phyloP scores from a whole-genome alignment of 1,140 invertebrate genomes.

The Drosophila carrolli region DNA sequence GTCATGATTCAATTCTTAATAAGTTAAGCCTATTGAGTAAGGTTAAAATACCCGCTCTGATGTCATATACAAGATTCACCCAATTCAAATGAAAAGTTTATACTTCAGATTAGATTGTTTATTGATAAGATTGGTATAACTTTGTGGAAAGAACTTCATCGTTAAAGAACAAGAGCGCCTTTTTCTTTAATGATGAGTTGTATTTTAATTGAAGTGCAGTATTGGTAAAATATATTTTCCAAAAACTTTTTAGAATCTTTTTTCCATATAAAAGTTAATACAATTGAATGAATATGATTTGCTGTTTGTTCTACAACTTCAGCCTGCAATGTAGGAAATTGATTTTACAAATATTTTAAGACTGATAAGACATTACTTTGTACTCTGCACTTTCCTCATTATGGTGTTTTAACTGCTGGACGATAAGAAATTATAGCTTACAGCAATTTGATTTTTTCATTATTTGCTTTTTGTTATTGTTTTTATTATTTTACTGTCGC shows the following conservation, averaged over 20 bases:
- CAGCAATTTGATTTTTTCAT: slow-evolving; percentile 13
- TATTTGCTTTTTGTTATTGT: slow-evolving; percentile 15
- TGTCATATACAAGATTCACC: slow-evolving; percentile 17
- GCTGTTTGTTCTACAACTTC: slow-evolving; percentile 7
- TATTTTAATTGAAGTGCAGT: neutral
- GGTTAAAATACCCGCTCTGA: slow-evolving; percentile 20
- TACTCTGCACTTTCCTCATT: slow-evolving; percentile 10
- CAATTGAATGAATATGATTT: neutral
- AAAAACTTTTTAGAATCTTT: neutral
- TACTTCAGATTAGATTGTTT: slow-evolving; percentile 15
- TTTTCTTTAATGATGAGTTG: neutral
- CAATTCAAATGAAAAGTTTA: slow-evolving; percentile 10
- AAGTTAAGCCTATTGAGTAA: slow-evolving; percentile 15
- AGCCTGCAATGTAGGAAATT: slow-evolving; percentile 3
- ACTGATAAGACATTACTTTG: slow-evolving; percentile 36
- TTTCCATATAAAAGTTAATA: neutral
- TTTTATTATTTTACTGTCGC: slow-evolving; percentile 45
- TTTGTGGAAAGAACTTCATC: neutral
- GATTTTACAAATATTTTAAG: slow-evolving; percentile 21
- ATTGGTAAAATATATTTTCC: neutral
- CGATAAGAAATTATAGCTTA: slow-evolving; percentile 35
- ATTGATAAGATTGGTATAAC: slow-evolving; percentile 14
- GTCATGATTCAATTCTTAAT: slow-evolving; percentile 2
- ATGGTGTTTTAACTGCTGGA: slow-evolving; percentile 15
- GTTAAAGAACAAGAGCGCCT: neutral